A percentile compares a stretch with the other conserved stretches of the same genome.
These are phyloP conservation scores for Drosophila nr. medialis DNA, from an alignment of 2,888 invertebrate genomes.

Conservation along the genomic window DNA sequence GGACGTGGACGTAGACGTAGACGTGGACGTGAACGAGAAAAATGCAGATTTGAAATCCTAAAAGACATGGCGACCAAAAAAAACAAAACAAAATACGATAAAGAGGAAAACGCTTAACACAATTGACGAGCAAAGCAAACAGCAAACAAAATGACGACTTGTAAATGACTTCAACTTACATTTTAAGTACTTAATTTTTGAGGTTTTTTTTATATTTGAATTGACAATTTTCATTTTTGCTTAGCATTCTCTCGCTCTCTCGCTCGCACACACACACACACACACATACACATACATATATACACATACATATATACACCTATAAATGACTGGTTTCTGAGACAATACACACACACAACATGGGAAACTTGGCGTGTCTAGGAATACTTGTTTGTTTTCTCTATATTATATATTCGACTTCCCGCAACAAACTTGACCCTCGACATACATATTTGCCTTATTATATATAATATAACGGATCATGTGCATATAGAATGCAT, in stretches of 20 bases:
- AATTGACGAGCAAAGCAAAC: conserved; percentile 19
- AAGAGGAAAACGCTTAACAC: conserved; percentile 54
- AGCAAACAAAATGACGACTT: conserved; percentile 36
- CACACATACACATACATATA: conserved; percentile 12
- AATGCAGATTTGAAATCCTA: conserved; percentile 26
- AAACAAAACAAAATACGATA: conserved; percentile 20
- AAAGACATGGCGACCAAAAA: conserved; percentile 62
- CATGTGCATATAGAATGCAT: conserved; percentile 22
- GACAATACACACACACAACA: conserved; percentile 56
- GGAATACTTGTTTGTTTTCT: conserved; percentile 1
- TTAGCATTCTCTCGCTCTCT: conserved; percentile 13
- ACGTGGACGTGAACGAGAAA: conserved; percentile 4
- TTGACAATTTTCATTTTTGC: conserved; percentile 31
- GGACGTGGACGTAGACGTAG: neutral
- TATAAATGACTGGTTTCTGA: conserved; percentile 68
- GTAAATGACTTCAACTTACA: conserved; percentile 61
- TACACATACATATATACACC: conserved; percentile 15
- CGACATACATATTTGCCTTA: conserved; percentile 73
- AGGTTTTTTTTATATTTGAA: conserved; percentile 29
- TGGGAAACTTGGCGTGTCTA: neutral
- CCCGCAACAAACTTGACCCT: conserved; percentile 40
- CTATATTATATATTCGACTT: conserved; percentile 18
- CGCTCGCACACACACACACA: conserved; percentile 20
- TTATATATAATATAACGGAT: conserved; percentile 72
- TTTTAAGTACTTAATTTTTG: conserved; percentile 55